These are phyloP conservation scores for Microcebus tavaratra DNA, from an alignment of 2,113 vertebrate species.

Conservation along the genomic window DNA sequence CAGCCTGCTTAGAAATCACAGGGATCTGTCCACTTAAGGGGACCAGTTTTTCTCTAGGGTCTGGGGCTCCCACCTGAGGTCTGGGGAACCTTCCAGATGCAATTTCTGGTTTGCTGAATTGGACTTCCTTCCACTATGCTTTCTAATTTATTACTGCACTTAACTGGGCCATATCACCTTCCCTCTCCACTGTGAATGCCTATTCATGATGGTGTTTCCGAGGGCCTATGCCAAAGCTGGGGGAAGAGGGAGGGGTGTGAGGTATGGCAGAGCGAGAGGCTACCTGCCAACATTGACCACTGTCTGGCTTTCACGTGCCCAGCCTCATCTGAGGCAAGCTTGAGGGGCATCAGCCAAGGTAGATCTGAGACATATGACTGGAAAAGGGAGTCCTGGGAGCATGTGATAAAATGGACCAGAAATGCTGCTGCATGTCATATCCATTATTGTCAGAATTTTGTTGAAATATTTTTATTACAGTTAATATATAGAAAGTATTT, in stretches of 20 bases:
- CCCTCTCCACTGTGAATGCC: not conserved
- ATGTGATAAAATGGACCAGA: not conserved
- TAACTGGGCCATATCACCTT: not conserved
- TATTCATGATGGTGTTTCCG: not conserved
- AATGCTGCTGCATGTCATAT: not conserved
- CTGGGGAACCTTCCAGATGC: not conserved
- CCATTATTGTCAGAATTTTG: not conserved
- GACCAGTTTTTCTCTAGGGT: not conserved
- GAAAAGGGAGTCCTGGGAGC: not conserved
- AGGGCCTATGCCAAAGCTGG: not conserved
- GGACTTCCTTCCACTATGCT: not conserved
- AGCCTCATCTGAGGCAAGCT: not conserved
- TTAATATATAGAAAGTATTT: not conserved
- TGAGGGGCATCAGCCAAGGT: not conserved
- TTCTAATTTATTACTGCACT: not conserved
- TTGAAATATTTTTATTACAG: constrained; percentile 3
- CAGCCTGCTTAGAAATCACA: not conserved
- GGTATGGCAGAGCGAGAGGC: not conserved
- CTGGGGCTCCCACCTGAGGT: not conserved
- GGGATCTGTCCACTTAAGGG: not conserved
- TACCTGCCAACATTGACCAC: not conserved
- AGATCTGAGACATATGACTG: not conserved
- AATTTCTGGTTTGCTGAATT: not conserved
- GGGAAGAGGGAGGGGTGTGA: not conserved
- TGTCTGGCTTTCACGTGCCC: not conserved